Conservation (phyloP, 2,113 vertebrate genomes). For the Piprites chloris region DNA sequence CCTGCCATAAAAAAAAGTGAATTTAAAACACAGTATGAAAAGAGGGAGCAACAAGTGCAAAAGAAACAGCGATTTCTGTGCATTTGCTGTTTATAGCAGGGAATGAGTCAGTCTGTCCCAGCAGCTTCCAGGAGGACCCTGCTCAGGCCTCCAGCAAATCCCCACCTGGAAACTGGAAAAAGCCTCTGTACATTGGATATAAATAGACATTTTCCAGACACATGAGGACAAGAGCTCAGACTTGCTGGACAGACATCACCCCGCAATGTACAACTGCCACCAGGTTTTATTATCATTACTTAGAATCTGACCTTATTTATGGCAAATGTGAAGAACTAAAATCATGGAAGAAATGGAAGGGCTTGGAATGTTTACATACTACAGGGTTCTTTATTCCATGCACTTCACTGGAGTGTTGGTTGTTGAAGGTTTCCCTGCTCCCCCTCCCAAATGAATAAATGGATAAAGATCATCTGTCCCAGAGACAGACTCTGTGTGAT, state of each 20-base stretch:
- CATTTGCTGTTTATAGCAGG: not conserved
- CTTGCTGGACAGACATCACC: not conserved
- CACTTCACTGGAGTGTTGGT: rapidly evolving
- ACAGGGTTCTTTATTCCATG: not conserved
- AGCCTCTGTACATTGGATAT: not conserved
- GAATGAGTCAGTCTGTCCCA: not conserved
- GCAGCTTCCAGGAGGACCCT: not conserved
- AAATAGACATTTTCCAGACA: conserved; percentile 36
- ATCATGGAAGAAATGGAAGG: not conserved
- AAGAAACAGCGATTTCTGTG: not conserved
- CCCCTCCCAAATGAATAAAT: not conserved
- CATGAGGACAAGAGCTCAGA: not conserved
- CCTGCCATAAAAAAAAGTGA: not conserved
- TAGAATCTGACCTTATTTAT: not conserved
- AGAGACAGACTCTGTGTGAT: not conserved
- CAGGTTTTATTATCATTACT: not conserved
- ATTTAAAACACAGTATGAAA: not conserved
- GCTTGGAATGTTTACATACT: not conserved
- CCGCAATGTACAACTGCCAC: not conserved
- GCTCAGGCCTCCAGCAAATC: not conserved
- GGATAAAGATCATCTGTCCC: not conserved
- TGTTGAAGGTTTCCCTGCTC: not conserved
- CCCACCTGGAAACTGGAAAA: conserved; percentile 37
- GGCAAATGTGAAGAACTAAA: not conserved
- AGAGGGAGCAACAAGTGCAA: not conserved